Evolutionary conservation across 1,140 invertebrate species (phyloP).

Genomic region (Pantala flavescens): DNA sequence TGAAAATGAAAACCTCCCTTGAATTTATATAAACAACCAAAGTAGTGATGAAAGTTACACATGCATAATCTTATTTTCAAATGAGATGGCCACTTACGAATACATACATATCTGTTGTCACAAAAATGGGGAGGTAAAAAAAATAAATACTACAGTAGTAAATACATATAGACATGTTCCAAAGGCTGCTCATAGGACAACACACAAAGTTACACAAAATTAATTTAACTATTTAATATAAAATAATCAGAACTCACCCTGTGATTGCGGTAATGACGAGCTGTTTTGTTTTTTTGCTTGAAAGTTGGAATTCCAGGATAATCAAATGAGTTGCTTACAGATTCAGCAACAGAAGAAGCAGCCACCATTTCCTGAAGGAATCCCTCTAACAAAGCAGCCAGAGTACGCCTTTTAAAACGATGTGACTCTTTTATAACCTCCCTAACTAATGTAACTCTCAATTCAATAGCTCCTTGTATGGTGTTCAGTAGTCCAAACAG

Average conservation of each 20-base stretch:
- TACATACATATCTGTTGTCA: too few species aligned
- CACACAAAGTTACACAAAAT: too few species aligned
- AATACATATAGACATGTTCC: too few species aligned
- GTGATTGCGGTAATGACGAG: not conserved
- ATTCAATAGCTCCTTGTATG: slow-evolving; percentile 58
- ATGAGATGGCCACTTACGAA: too few species aligned
- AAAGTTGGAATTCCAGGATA: not conserved
- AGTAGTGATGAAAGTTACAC: too few species aligned
- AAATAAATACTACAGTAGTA: too few species aligned
- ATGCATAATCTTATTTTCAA: too few species aligned
- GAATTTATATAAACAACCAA: too few species aligned
- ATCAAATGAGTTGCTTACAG: not conserved
- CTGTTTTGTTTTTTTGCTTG: not conserved
- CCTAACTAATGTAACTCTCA: slow-evolving; percentile 55
- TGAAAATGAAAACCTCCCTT: too few species aligned
- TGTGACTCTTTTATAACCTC: slow-evolving; percentile 66
- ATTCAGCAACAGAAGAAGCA: not conserved
- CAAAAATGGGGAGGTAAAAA: too few species aligned
- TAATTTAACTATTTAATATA: too few species aligned
- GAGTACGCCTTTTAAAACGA: slow-evolving; percentile 65
- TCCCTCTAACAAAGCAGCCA: slow-evolving; percentile 48
- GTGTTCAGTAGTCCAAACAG: slow-evolving; percentile 58
- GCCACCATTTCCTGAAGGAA: slow-evolving; percentile 34
- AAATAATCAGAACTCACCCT: not conserved
- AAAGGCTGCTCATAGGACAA: too few species aligned